Base-by-base conservation (phyloP, 2,113 vertebrate species). In the Trogon surrucura region DNA sequence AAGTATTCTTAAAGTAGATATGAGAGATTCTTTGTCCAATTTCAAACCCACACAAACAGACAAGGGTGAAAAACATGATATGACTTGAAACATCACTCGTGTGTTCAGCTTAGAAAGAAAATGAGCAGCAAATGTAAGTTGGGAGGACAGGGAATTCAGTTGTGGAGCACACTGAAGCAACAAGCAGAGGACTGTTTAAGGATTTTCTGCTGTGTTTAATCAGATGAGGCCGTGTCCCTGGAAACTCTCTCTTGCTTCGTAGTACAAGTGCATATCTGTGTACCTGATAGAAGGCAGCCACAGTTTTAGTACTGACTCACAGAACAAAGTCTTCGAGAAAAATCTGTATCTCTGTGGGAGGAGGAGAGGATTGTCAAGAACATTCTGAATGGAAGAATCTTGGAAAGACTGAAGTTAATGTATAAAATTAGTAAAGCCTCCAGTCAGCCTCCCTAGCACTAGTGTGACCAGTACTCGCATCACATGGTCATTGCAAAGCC, bases 321-420 rank as follows among this genome's bases (percentile, higher is more conserved):
- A 78, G 41, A 70, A 47, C 34, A 77, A 91, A 80, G 26, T 16
- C 30, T 91, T 41, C 25, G 16, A 85, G 32, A 88, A 88, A 73
- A 61, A 5, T 41, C 23, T 65, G 61, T 25, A 50, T 80, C 23
- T 4, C 5, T 20, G 5, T 0, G 0, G 20, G 0, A 8, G 11
- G 5, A 34, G 34, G 45, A 69, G 10, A 15, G 6, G 11, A 20
- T 62, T 45, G 44, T 53, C 18, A 25, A 53, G 45, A 69, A n/a
- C 10, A 36, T 15, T 79, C 50, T 69, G 62, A 60, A 34, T 29
- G 26, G 53, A 60, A 61, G 32, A 65, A 8, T 25, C 38, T 79
- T 82, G 34, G 57, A 53, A 48, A 48, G 57, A 34, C 10, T 38
- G 5, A 66, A 3, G n/a, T 71, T 54, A 58, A 44, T 58, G 58